Percentiles rank a stretch among this genome's conserved stretches.
Conservation (phyloP, 2,113 vertebrate species). For the Lynx canadensis region DNA sequence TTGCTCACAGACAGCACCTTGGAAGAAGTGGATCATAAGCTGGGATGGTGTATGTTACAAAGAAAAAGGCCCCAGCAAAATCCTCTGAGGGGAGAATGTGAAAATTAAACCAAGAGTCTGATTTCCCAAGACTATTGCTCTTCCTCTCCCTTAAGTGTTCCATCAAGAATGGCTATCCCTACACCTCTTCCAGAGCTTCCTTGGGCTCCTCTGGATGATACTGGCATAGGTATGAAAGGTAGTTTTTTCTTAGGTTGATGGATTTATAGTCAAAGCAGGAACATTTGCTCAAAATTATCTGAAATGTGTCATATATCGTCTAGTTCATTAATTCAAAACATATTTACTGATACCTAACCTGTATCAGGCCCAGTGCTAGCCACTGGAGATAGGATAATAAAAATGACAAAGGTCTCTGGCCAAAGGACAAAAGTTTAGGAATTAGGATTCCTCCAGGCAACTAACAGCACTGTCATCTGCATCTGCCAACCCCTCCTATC, state of each 20-base stretch:
- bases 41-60: background rate
- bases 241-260: background rate
- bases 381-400: background rate
- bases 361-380: background rate
- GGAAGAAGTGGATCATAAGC: background rate
- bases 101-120: constrained; percentile 17
- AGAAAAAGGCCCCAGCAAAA: background rate
- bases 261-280: background rate
- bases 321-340: background rate
- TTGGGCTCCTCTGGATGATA: background rate
- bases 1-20: background rate
- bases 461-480: background rate
- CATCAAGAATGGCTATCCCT: background rate
- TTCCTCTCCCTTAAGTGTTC: background rate
- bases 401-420: background rate
- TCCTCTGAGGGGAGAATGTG: background rate
- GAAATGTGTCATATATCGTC: constrained; percentile 21
- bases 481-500: background rate
- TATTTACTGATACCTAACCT: background rate
- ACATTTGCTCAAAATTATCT: background rate
- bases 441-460: background rate
- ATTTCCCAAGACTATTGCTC: background rate
- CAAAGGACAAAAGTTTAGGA: background rate
- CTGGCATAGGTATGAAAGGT: background rate
- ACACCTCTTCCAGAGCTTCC: background rate